Base-by-base conservation (phyloP, 2,888 invertebrate species). In the Drosophila ustulata region DNA sequence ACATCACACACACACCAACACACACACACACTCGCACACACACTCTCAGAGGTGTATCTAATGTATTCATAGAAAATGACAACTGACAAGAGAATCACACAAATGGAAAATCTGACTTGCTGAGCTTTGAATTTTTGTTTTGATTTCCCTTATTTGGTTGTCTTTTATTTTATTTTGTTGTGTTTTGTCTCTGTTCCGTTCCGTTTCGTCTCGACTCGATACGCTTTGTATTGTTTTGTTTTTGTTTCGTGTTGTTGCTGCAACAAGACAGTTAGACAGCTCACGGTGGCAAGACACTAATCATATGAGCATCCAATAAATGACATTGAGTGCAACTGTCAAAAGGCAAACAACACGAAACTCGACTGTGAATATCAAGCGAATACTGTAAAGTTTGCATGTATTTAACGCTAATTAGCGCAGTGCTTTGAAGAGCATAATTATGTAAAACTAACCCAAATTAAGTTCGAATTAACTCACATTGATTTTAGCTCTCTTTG, bases 11-110 rank as follows among this genome's bases (percentile, higher is more conserved):
- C 28, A 13, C 7, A 1, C 1, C 1, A 1, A 57, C 47, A 58
- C 49, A 30, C 7, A 25, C 28, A 13, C 7, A 32, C 23, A 28
- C 11, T 41, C 4, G 37, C 13, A 47, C 56, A 13, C n/a, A 46
- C 25, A 34, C 4, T 45, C 43, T 23, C 28, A 28, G 57, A 32
- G 34, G 47, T 66, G 62, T 63, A 43, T 26, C 65, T 85, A 87
- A 89, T 85, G 82, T 88, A 86, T 89, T 80, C 88, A 89, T 89
- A 75, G 69, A 77, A 88, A 84, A 82, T 74, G 89, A 86, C 86
- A 86, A 85, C 85, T 85, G 86, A 85, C 89, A 87, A 76, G 80
- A 74, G 78, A 86, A 71, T 78, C 79, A 87, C 74, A 78, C 82
- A 85, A 87, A 89, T 86, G 84, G 84, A 78, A 84, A 87, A 81